Evolutionary conservation across 2,888 invertebrate species (phyloP).

Genomic region (Nemotelus nigrinus): DNA sequence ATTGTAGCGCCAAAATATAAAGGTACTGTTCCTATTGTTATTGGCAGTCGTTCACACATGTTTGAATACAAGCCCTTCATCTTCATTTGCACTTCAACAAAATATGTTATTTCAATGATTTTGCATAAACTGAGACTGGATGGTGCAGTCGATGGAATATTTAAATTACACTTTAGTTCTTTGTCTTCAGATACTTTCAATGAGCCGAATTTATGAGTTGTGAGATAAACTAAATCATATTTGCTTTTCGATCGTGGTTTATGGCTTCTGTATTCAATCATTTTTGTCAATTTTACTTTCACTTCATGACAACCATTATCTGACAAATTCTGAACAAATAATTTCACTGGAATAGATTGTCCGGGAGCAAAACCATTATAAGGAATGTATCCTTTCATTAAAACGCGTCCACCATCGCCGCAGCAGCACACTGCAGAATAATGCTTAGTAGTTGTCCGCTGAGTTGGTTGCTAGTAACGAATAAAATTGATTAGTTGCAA

Average conservation of each 20-base stretch:
- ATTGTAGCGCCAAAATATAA: slow-evolving; percentile 64
- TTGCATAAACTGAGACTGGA: slow-evolving; percentile 78
- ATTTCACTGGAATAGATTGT: slow-evolving; percentile 75
- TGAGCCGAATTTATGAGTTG: slow-evolving; percentile 67
- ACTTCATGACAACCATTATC: slow-evolving; percentile 73
- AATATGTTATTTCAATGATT: slow-evolving; percentile 79
- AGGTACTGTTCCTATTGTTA: slow-evolving; percentile 72
- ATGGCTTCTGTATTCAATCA: slow-evolving; percentile 64
- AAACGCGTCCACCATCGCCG: slow-evolving; percentile 16
- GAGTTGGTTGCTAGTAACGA: slow-evolving; percentile 15
- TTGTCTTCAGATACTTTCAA: slow-evolving; percentile 71
- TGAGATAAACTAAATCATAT: slow-evolving; percentile 61
- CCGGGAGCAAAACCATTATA: slow-evolving; percentile 81
- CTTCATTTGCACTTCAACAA: slow-evolving; percentile 71
- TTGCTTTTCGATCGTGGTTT: slow-evolving; percentile 63
- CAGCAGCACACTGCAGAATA: slow-evolving; percentile 23
- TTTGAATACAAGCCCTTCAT: slow-evolving; percentile 73
- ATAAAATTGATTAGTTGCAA: not conserved
- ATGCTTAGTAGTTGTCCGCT: slow-evolving; percentile 1
- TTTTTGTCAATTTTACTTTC: slow-evolving; percentile 74
- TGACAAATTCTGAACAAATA: slow-evolving; percentile 80
- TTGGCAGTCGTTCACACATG: slow-evolving; percentile 71
- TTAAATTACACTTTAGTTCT: slow-evolving; percentile 72
- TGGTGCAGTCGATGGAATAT: slow-evolving; percentile 78
- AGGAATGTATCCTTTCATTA: slow-evolving; percentile 66